Conservation (phyloP, 2,888 invertebrate genomes). For the Petrolisthes cinctipes region DNA sequence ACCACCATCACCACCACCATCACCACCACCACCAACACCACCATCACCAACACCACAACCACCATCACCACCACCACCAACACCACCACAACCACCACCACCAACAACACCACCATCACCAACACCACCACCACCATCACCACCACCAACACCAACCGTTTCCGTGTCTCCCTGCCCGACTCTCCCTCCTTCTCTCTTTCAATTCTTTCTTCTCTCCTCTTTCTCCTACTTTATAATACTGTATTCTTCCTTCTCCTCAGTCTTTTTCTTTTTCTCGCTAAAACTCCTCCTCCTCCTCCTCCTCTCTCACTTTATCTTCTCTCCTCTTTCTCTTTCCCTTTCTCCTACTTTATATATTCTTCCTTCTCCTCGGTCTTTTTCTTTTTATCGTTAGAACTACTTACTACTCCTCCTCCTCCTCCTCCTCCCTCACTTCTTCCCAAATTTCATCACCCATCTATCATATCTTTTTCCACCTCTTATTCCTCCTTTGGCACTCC, state of each 20-base stretch:
- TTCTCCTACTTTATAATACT: background rate
- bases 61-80: too few relatives aligned
- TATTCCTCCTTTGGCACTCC: background rate
- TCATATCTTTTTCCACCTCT: too few relatives aligned
- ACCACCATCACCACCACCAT: too few relatives aligned
- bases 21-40: too few relatives aligned
- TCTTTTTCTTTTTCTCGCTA: background rate
- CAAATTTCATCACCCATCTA: background rate
- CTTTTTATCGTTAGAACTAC: background rate
- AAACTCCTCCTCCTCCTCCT: background rate
- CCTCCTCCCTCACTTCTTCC: background rate
- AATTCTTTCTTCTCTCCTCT: background rate
- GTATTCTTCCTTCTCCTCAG: background rate
- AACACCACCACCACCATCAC: too few relatives aligned
- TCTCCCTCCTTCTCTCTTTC: too few relatives aligned
- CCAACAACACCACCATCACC: too few relatives aligned
- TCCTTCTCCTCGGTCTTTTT: background rate
- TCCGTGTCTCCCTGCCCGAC: too few relatives aligned
- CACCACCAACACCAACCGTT: too few relatives aligned
- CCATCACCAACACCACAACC: too few relatives aligned
- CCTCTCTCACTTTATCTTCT: background rate
- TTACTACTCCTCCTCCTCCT: background rate
- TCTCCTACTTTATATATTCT: background rate
- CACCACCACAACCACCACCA: too few relatives aligned
- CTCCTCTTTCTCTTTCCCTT: background rate